These are phyloP conservation scores for Neogale vison DNA, from an alignment of 2,113 vertebrate genomes.

Conservation along the genomic window DNA sequence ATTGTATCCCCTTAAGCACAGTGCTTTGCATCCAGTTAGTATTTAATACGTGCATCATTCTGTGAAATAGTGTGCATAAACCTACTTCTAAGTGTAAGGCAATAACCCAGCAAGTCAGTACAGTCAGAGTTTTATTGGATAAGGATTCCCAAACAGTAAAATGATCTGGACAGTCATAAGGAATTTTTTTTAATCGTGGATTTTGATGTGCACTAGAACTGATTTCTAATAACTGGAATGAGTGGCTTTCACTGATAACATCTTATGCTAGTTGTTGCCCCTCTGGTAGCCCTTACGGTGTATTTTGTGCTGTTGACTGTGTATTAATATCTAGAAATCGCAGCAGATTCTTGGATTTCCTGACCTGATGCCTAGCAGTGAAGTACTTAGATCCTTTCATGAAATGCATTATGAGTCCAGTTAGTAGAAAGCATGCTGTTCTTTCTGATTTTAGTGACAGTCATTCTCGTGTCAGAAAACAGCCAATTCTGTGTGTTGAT, in stretches of 20 bases:
- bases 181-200: conserved; percentile 2
- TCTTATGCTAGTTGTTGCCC: not conserved
- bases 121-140: not conserved
- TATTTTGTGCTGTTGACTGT: conserved; percentile 34
- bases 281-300: not conserved
- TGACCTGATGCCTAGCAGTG: not conserved
- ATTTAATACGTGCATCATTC: not conserved
- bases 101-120: not conserved
- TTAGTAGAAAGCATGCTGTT: not conserved
- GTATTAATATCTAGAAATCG: not conserved
- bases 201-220: not conserved
- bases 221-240: not conserved
- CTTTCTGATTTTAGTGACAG: not conserved
- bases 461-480: not conserved
- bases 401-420: not conserved
- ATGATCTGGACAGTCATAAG: not conserved
- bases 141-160: conserved; percentile 12
- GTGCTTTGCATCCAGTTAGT: conserved; percentile 20
- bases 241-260: not conserved
- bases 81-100: not conserved
- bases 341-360: conserved; percentile 42
- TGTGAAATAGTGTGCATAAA: not conserved
- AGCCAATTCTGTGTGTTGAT: conserved; percentile 52
- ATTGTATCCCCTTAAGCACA: not conserved
- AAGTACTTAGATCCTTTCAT: not conserved